phyloP scores from a whole-genome alignment of 2,888 invertebrate species.

The Empis stercorea region DNA sequence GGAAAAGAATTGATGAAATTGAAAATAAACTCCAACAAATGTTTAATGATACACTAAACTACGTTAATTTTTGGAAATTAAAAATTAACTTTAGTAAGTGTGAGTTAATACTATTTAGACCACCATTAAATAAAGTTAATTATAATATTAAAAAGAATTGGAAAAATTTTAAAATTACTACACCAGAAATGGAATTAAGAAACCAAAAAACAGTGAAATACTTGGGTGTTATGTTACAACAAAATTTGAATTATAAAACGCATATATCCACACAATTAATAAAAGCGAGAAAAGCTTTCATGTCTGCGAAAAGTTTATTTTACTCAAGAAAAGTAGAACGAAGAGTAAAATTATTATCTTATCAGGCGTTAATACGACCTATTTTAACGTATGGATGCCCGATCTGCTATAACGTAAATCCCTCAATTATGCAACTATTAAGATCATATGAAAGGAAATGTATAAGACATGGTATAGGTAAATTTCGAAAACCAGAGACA shows the following conservation, averaged over 20 bases:
- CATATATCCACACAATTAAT: background rate
- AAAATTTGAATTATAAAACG: background rate
- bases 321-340: background rate
- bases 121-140: background rate
- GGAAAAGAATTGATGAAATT: background rate
- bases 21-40: background rate
- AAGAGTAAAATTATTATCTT: background rate
- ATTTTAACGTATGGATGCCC: constrained; percentile 2
- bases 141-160: background rate
- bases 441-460: constrained; percentile 4
- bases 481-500: constrained; percentile 1
- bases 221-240: background rate
- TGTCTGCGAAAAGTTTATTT: background rate
- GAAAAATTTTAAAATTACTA: background rate
- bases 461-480: background rate
- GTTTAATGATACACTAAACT: background rate
- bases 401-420: constrained; percentile 3
- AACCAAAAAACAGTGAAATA: background rate
- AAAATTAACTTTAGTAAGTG: background rate
- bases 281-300: background rate
- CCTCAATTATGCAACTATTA: background rate
- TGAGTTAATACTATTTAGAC: background rate
- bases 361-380: background rate
- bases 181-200: background rate
- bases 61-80: background rate